Percentiles rank a stretch among this genome's conserved stretches.
Evolutionary conservation across 2,113 vertebrate species (phyloP).

Genomic region (Strix aluco): DNA sequence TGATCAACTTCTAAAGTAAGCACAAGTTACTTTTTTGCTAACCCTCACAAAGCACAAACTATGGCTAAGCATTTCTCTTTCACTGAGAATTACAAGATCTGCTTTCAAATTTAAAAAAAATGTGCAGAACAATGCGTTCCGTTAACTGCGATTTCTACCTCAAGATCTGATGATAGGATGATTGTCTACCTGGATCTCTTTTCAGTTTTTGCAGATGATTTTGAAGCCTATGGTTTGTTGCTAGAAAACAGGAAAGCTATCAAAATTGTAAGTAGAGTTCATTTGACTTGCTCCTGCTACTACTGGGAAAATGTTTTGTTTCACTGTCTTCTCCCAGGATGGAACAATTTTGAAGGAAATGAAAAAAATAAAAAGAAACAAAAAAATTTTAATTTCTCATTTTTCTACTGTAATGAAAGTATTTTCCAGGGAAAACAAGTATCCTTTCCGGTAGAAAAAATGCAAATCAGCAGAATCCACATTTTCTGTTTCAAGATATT

Average conservation of each 20-base stretch:
- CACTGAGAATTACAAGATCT: background rate
- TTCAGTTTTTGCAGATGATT: background rate
- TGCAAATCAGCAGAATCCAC: background rate
- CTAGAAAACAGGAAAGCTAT: background rate
- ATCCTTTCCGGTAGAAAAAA: background rate
- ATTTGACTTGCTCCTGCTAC: background rate
- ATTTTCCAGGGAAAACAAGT: background rate
- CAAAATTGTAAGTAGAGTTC: background rate
- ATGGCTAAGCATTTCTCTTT: background rate
- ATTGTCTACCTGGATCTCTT: background rate
- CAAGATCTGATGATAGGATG: background rate
- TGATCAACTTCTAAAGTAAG: background rate
- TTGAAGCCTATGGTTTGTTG: background rate
- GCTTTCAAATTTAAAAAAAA: background rate
- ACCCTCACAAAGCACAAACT: background rate
- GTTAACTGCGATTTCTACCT: background rate
- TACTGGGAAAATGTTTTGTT: background rate
- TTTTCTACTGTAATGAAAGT: background rate
- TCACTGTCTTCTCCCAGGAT: background rate
- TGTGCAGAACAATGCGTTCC: background rate
- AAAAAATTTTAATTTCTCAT: background rate
- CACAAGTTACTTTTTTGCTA: background rate
- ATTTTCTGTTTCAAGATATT: background rate
- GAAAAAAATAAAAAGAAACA: background rate
- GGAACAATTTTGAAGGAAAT: background rate